A percentile compares a stretch with the other conserved stretches of the same genome.
These are phyloP conservation scores for Stenodera caucasica DNA, from an alignment of 2,888 invertebrate species.

Conservation along the genomic window DNA sequence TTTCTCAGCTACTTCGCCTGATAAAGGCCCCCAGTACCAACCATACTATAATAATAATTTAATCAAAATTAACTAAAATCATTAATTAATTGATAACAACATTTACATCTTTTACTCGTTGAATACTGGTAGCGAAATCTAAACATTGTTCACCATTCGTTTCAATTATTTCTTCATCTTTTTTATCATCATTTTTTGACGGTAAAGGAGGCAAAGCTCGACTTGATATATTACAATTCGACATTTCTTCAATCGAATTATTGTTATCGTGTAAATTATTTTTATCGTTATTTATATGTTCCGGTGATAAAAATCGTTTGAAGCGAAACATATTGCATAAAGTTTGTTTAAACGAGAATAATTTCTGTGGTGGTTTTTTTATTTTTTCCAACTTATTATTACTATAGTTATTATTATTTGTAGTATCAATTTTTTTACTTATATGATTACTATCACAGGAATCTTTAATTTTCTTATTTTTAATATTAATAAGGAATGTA, in stretches of 20 bases:
- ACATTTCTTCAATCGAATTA: slow-evolving; percentile 49
- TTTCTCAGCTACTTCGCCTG: slow-evolving; percentile 89
- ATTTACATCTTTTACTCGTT: slow-evolving; percentile 91
- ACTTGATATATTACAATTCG: slow-evolving; percentile 63
- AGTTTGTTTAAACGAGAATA: slow-evolving; percentile 80
- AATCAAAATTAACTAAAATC: too few relatives aligned
- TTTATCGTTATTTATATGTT: slow-evolving; percentile 50
- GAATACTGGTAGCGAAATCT: slow-evolving; percentile 89
- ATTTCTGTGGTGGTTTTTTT: slow-evolving; percentile 67
- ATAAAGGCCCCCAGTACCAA: slow-evolving; percentile 96
- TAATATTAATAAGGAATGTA: slow-evolving; percentile 63
- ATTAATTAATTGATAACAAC: neutral
- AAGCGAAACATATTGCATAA: slow-evolving; percentile 82
- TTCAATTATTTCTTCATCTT: slow-evolving; percentile 32
- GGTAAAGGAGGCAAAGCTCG: slow-evolving; percentile 71
- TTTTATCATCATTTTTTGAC: slow-evolving; percentile 36
- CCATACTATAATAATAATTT: slow-evolving; percentile 72
- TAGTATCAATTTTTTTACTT: slow-evolving; percentile 56
- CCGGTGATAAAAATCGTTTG: slow-evolving; percentile 60
- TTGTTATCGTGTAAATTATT: slow-evolving; percentile 29
- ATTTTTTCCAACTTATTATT: slow-evolving; percentile 52
- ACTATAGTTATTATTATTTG: slow-evolving; percentile 20
- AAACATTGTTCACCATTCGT: slow-evolving; percentile 55
- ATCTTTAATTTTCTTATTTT: slow-evolving; percentile 62
- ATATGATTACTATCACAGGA: slow-evolving; percentile 47